Base-by-base conservation (phyloP, 2,888 invertebrate species). In the Pediacus dermestoides region DNA sequence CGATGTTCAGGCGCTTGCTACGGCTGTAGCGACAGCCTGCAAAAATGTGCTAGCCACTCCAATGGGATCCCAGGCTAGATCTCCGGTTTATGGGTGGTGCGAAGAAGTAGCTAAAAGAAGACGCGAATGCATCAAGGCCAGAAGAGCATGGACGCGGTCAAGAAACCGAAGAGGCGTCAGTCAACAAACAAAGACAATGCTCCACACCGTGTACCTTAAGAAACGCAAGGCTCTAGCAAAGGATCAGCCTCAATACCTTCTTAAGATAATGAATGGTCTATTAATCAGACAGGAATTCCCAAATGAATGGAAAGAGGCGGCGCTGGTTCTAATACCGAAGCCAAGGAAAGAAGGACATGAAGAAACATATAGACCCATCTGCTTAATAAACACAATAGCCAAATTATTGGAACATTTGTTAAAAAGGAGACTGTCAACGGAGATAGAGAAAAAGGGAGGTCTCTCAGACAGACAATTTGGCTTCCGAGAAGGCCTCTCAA, bases 291-390 rank as follows among this genome's bases (percentile, higher is more conserved):
- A n/a, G n/a, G n/a, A n/a, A n/a, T n/a, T n/a, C n/a, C n/a, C n/a
- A n/a, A n/a, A n/a, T n/a, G n/a, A n/a, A n/a, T n/a, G n/a, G n/a
- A n/a, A n/a, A n/a, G n/a, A n/a, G n/a, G n/a, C n/a, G n/a, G n/a
- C n/a, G n/a, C n/a, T n/a, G n/a, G n/a, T n/a, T n/a, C n/a, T n/a
- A n/a, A n/a, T n/a, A n/a, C n/a, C n/a, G n/a, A n/a, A n/a, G n/a
- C n/a, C n/a, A n/a, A n/a, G n/a, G n/a, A n/a, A n/a, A n/a, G n/a
- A n/a, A n/a, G n/a, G n/a, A n/a, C n/a, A n/a, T n/a, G n/a, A n/a
- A n/a, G n/a, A n/a, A n/a, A n/a, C 40, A 7, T 41, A 37, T 30
- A 26, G 37, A 13, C 30, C 35, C 7, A 28, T 42, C 1, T 42
- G 42, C 34, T 21, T 42, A 9, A 11, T 34, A n/a, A 37, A 35